Percentiles rank a stretch among this genome's conserved stretches.
Conservation (phyloP, 2,888 invertebrate genomes). For the Sarcophaga rosellei region DNA sequence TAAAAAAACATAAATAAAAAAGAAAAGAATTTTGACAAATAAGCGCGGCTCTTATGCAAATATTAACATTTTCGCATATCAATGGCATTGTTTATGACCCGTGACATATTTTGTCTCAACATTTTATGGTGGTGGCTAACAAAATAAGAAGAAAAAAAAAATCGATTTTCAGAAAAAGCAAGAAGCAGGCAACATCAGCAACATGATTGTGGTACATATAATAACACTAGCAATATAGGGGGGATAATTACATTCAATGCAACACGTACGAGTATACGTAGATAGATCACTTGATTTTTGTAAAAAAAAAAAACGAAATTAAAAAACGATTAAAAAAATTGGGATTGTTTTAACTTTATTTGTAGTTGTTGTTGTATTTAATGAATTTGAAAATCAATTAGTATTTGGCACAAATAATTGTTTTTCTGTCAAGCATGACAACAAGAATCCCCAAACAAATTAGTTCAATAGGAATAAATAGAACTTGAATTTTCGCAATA, state of each 20-base stretch:
- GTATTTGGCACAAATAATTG: constrained; percentile 78
- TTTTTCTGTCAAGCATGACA: constrained; percentile 75
- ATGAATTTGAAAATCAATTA: constrained; percentile 80
- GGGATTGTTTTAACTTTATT: constrained; percentile 12
- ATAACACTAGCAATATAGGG: constrained; percentile 31
- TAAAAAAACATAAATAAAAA: constrained; percentile 26
- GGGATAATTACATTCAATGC: neutral
- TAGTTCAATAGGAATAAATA: constrained; percentile 58
- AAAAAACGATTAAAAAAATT: constrained; percentile 10
- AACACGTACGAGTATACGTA: no score
- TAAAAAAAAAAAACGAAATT: constrained; percentile 23
- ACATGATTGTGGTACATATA: constrained; percentile 50
- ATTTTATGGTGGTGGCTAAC: constrained; percentile 75
- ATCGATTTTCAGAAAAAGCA: neutral
- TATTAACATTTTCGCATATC: constrained; percentile 59
- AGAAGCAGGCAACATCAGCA: neutral
- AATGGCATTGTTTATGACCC: constrained; percentile 76
- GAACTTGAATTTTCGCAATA: constrained; percentile 24
- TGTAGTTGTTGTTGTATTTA: constrained; percentile 70
- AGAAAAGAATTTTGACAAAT: constrained; percentile 17
- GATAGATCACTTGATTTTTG: constrained; percentile 20
- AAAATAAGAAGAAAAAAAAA: constrained; percentile 77
- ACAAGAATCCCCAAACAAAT: constrained; percentile 53
- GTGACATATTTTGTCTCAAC: constrained; percentile 79
- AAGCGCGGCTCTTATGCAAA: neutral